Conservation (phyloP, 2,797 vertebrate species). For the Platyrinchus mystaceus region DNA sequence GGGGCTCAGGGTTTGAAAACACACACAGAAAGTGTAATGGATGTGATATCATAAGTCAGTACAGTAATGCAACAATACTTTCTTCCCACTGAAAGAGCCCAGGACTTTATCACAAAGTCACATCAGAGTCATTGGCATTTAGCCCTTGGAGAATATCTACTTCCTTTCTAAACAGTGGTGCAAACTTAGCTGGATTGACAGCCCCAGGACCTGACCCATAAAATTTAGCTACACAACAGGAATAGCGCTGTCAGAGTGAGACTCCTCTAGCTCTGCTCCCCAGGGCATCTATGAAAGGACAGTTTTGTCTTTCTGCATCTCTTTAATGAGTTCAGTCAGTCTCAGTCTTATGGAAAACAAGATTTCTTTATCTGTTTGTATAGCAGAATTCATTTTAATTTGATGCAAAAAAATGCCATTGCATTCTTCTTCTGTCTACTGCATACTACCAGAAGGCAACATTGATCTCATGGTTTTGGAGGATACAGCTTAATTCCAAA, state of each 20-base stretch:
- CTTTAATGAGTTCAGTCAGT: neutral
- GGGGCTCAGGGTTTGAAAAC: neutral
- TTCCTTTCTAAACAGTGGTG: neutral
- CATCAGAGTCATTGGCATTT: neutral
- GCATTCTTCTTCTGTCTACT: neutral
- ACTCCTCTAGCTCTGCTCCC: neutral
- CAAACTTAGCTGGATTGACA: conserved; percentile 1
- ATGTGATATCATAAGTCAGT: neutral
- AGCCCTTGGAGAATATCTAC: neutral
- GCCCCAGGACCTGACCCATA: neutral
- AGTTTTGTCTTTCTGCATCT: neutral
- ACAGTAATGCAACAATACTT: neutral
- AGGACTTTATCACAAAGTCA: neutral
- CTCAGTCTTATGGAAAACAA: neutral
- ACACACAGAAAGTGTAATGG: neutral
- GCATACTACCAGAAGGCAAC: neutral
- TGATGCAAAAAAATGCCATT: neutral
- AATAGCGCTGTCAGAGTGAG: neutral
- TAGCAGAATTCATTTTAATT: neutral
- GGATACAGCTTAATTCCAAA: neutral
- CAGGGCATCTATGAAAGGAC: neutral
- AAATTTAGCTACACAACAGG: neutral
- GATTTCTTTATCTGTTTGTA: neutral
- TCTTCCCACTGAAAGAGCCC: neutral
- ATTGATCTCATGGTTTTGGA: neutral